phyloP scores from a whole-genome alignment of 2,888 invertebrate genomes.

The Hypselothyrea guttata region DNA sequence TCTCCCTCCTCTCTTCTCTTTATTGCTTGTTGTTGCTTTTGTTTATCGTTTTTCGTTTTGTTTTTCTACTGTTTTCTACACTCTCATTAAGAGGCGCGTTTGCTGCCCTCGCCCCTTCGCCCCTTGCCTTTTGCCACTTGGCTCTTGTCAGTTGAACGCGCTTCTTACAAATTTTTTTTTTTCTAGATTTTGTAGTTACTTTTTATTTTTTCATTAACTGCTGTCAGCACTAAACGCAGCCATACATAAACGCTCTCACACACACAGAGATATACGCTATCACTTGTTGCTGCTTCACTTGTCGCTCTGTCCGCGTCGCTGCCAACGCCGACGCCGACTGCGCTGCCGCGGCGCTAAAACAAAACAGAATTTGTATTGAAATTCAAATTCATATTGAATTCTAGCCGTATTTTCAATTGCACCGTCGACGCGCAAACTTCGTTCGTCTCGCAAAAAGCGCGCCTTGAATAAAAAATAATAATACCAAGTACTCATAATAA shows the following conservation, averaged over 20 bases:
- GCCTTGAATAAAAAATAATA: constrained; percentile 18
- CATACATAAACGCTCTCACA: too few relatives aligned
- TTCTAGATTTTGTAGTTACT: constrained; percentile 24
- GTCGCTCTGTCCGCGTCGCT: constrained; percentile 28
- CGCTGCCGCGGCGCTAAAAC: constrained; percentile 25
- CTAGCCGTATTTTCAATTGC: constrained; percentile 70
- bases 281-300: constrained; percentile 66
- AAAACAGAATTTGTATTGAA: constrained; percentile 67
- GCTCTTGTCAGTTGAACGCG: constrained; percentile 32
- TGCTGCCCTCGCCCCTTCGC: constrained; percentile 4
- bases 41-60: too few relatives aligned
- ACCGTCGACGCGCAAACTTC: constrained; percentile 66
- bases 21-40: constrained; percentile 8
- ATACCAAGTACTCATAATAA: constrained; percentile 1
- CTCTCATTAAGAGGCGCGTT: constrained; percentile 36
- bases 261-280: constrained; percentile 42
- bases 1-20: too few relatives aligned
- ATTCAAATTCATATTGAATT: constrained; percentile 71
- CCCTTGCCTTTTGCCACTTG: constrained; percentile 46
- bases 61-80: constrained; percentile 39
- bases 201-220: constrained; percentile 35
- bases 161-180: constrained; percentile 24
- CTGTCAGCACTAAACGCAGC: constrained; percentile 24
- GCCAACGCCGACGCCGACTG: constrained; percentile 15
- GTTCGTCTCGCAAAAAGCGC: constrained; percentile 26